Base-by-base conservation (phyloP, 2,888 invertebrate genomes). In the Thysanoteuthis rhombus region DNA sequence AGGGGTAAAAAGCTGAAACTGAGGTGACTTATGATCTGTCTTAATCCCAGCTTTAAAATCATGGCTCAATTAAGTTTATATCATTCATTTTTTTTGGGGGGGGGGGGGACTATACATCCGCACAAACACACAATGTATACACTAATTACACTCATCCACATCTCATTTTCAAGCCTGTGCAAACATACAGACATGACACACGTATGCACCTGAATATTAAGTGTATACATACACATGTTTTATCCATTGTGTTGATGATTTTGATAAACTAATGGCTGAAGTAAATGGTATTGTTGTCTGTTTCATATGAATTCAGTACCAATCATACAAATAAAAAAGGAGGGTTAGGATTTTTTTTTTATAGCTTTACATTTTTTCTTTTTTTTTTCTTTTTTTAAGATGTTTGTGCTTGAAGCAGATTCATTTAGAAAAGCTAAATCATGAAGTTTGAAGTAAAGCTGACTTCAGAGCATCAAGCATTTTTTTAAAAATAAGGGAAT, bases 361-460 rank as follows among this genome's bases (percentile, higher is more conserved):
- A 75, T 75, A 75, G 36, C 75, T 75, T 75, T 75, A 58, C 58
- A 58, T 58, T 16, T n/a, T 5, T 4, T 32, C 10, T 10, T 32
- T 32, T 28, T n/a, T 36, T 75, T n/a, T 75, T 75, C 25, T 19
- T 16, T 47, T 47, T 39, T 40, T 28, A 39, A 90, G 38, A 90
- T 90, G 90, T 45, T 45, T 92, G 92, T 42, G 42, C 92, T 92
- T 25, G n/a, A 45, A 92, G 92, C 32, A 92, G 42, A 92, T 45
- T 92, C 28, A 92, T 32, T 40, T 42, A 92, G n/a, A 91, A 42
- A 92, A n/a, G 25, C n/a, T n/a, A 42, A 42, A 92, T 42, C 12
- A 75, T 75, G n/a, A n/a, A 58, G 32, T 58, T 58, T 58, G 32
- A 28, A n/a, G n/a, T n/a, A 75, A 75, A 75, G 16, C 10, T 12